Evolutionary conservation across 2,888 invertebrate species (phyloP).

Genomic region (Cantharis flavilabris): DNA sequence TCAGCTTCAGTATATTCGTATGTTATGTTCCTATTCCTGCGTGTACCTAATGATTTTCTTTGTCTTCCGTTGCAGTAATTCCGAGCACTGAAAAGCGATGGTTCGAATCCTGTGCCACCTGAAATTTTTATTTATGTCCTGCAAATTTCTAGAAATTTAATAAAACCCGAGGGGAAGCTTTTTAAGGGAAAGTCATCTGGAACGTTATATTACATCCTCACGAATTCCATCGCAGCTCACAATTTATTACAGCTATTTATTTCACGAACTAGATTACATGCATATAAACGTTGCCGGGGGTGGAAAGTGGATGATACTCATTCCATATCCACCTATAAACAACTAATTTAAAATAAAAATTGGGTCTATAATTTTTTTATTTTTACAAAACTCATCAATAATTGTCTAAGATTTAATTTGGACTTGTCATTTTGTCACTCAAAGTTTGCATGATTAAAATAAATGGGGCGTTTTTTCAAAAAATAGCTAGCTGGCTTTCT

Average conservation of each 20-base stretch:
- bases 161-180: not conserved
- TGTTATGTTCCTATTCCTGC: not conserved
- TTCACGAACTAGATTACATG: slow-evolving; percentile 58
- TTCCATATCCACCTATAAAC: slow-evolving; percentile 30
- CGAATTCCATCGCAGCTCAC: slow-evolving; percentile 56
- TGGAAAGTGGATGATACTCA: slow-evolving; percentile 22
- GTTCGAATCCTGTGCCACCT: not conserved
- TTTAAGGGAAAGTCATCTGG: slow-evolving; percentile 22
- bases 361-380: slow-evolving; percentile 6
- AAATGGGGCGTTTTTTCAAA: not conserved
- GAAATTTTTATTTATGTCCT: not conserved
- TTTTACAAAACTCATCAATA: not conserved
- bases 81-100: not conserved
- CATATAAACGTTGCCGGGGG: slow-evolving; percentile 54
- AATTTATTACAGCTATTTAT: slow-evolving; percentile 76
- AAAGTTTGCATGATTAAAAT: not conserved
- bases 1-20: not conserved
- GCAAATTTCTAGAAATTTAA: not conserved
- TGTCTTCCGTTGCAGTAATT: not conserved
- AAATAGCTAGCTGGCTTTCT: not conserved
- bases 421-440: not conserved
- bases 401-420: not conserved
- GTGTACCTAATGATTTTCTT: not conserved
- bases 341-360: slow-evolving; percentile 24
- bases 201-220: slow-evolving; percentile 22